These are phyloP conservation scores for Nyctibius bracteatus DNA, from an alignment of 2,113 vertebrate genomes.

Conservation along the genomic window DNA sequence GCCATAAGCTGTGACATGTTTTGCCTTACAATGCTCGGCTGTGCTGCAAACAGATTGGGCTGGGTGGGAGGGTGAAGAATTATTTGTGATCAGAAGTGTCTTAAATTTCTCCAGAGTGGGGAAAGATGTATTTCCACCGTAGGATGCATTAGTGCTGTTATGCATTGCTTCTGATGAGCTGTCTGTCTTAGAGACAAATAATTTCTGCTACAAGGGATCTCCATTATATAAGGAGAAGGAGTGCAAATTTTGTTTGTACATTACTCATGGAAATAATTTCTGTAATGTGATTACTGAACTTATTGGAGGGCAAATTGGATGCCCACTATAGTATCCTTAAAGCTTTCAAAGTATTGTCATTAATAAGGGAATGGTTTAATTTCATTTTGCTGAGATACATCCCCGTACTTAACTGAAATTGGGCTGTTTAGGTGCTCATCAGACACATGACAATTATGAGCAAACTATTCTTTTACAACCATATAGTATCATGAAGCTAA, in stretches of 20 bases:
- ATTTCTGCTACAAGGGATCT: neutral
- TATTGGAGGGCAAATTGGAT: neutral
- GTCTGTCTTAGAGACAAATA: neutral
- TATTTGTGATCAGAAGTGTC: neutral
- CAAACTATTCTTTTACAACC: neutral
- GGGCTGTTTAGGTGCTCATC: neutral
- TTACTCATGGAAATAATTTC: neutral
- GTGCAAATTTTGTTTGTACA: neutral
- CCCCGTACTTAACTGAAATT: neutral
- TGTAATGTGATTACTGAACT: neutral
- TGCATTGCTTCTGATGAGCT: neutral
- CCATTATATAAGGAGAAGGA: constrained; percentile 24
- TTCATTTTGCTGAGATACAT: neutral
- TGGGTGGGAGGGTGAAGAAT: neutral
- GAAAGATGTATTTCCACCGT: neutral
- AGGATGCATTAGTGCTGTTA: neutral
- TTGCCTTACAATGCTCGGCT: neutral
- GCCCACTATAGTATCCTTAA: neutral
- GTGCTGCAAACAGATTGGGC: neutral
- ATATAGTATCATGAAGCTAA: neutral
- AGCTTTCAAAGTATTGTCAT: neutral
- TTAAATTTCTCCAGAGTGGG: neutral
- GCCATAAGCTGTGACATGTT: constrained; percentile 24
- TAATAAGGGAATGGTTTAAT: neutral
- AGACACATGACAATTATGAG: neutral